phyloP scores from a whole-genome alignment of 2,113 vertebrate genomes.

The Patagioenas fasciata region DNA sequence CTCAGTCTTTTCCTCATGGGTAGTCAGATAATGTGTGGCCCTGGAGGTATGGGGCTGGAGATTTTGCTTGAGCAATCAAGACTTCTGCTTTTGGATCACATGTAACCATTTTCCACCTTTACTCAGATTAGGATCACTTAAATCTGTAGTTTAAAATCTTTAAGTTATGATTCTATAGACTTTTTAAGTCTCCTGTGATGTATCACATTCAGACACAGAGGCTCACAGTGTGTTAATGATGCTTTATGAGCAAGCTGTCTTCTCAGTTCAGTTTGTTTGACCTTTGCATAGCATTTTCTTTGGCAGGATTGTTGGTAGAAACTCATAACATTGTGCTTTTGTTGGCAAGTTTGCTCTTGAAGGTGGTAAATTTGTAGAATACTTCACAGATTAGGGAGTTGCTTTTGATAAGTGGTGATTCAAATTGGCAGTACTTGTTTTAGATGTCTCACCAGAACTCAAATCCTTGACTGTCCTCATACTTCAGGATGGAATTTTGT shows the following conservation, averaged over 20 bases:
- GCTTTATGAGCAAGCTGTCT: not conserved
- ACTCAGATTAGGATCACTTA: not conserved
- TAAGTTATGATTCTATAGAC: not conserved
- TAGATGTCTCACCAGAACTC: not conserved
- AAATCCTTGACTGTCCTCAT: not conserved
- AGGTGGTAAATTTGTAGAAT: not conserved
- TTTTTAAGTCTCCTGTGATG: not conserved
- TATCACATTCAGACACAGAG: not conserved
- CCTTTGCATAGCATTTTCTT: not conserved
- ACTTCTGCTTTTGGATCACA: not conserved
- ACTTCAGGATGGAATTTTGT: not conserved
- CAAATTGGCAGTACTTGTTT: not conserved
- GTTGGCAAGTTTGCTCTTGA: not conserved
- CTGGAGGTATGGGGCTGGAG: not conserved
- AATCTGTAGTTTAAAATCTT: not conserved
- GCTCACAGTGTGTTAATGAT: not conserved
- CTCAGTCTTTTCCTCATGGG: not conserved
- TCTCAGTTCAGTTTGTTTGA: not conserved
- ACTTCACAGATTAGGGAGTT: not conserved
- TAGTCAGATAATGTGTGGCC: not conserved
- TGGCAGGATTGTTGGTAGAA: not conserved
- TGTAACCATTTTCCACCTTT: not conserved
- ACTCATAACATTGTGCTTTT: not conserved
- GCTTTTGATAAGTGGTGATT: not conserved
- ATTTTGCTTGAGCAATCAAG: not conserved